Conservation (phyloP, 2,113 vertebrate species). For the Platysteira castanea region DNA sequence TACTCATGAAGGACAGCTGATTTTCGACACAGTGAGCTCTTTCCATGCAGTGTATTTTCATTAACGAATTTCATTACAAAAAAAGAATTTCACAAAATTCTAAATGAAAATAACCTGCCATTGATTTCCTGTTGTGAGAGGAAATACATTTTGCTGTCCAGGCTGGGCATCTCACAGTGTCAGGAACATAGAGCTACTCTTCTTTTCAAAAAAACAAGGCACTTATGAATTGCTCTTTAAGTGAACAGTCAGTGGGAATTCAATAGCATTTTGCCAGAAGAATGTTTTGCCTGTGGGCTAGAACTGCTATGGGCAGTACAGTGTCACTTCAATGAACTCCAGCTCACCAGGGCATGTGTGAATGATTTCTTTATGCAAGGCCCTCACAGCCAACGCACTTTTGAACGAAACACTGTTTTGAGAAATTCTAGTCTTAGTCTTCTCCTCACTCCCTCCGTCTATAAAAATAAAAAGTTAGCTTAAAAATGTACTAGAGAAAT, state of each 20-base stretch:
- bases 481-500: constrained; percentile 48
- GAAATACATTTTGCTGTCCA: background rate
- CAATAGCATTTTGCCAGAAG: constrained; percentile 19
- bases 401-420: constrained; percentile 22
- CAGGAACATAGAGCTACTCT: background rate
- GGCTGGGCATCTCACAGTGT: background rate
- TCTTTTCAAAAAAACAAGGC: background rate
- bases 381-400: background rate
- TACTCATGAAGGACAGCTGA: background rate
- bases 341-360: constrained; percentile 19
- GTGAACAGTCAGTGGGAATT: constrained; percentile 2
- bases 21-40: background rate
- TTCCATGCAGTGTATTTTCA: background rate
- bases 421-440: background rate
- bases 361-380: constrained; percentile 58
- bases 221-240: constrained; percentile 34
- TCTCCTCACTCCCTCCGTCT: background rate
- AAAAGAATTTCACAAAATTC: background rate
- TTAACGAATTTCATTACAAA: background rate
- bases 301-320: constrained; percentile 14
- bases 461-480: constrained; percentile 40
- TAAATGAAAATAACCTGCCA: background rate
- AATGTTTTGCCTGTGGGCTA: constrained; percentile 38
- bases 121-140: background rate
- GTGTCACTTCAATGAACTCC: constrained; percentile 52